These are phyloP conservation scores for Leucosticte australis DNA, from an alignment of 2,113 vertebrate species.

Conservation along the genomic window DNA sequence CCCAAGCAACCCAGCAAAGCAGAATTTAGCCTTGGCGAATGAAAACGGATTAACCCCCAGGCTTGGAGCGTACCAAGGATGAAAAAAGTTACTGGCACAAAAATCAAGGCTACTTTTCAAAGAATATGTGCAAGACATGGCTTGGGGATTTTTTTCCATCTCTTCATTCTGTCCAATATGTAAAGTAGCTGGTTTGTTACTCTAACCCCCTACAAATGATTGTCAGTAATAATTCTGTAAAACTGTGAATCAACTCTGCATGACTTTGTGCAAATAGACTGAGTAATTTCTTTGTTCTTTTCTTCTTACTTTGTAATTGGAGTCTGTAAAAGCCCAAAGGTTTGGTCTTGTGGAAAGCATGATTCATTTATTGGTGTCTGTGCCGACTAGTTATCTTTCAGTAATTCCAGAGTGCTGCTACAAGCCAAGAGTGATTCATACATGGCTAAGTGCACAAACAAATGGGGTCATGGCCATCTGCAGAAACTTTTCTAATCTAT, in stretches of 20 bases:
- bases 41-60: neutral
- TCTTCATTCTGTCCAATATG: neutral
- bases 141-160: neutral
- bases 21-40: neutral
- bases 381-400: slow-evolving; percentile 69
- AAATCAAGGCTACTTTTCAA: neutral
- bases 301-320: slow-evolving; percentile 75
- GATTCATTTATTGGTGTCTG: slow-evolving; percentile 84
- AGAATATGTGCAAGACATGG: neutral
- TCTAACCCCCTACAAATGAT: slow-evolving; percentile 62
- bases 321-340: slow-evolving; percentile 80
- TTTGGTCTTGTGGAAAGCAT: slow-evolving; percentile 78
- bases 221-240: slow-evolving; percentile 74
- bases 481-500: slow-evolving; percentile 71
- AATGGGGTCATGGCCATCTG: slow-evolving; percentile 69
- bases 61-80: neutral
- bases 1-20: neutral
- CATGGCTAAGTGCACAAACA: slow-evolving; percentile 65
- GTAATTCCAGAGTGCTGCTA: slow-evolving; percentile 68
- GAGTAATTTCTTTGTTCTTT: slow-evolving; percentile 83
- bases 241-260: slow-evolving; percentile 77
- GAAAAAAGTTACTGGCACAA: neutral
- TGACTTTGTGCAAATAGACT: slow-evolving; percentile 77
- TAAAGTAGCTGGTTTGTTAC: slow-evolving; percentile 32
- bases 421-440: slow-evolving; percentile 76